Evolutionary conservation across 1,140 invertebrate species (phyloP), one percentile per base, ranked within the genome.

Genomic region (Nomia melanderi): DNA sequence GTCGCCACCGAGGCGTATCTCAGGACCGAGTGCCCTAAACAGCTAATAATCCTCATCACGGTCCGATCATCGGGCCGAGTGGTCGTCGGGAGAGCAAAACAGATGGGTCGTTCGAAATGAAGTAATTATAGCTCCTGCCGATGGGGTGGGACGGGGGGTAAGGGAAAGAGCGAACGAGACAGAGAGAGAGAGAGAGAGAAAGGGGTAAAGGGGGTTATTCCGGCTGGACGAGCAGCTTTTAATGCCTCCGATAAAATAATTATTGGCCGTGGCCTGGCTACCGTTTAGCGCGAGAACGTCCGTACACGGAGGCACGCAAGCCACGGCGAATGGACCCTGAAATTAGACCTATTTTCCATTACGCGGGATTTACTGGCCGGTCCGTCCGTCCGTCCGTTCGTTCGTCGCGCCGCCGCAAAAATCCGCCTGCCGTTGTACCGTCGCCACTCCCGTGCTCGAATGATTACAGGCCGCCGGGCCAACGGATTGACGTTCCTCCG

Each of bases 201-300:
- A n/a, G n/a, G n/a, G n/a, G n/a, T n/a, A n/a, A 14, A n/a, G 23
- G 39, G 20, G 59, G 11, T 1, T 14, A 8, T 17, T 17, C 33
- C 11, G 20, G 20, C 62, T 59, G 23, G n/a, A 9, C 33, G 25
- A n/a, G n/a, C n/a, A n/a, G 53, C 44, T 63, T n/a, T 62, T 79
- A 76, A 69, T 31, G 57, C 14, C 36, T 54, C 3, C 47, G 71
- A 75, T 75, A 62, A 75, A 79, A 69, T 69, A 69, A 79, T 79
- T 75, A 79, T 75, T 47, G 59, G 17, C 59, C 41, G 25, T n/a
- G 33, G 2, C 7, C 14, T 65, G 67, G 67, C 39, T 57, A 63
- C 67, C 75, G 75, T 64, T 71, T 25, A 71, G 36, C 33, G 41
- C 47, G 8, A 44, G 23, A 63, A 56, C 63, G 27, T 50, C 47